These are phyloP conservation scores for Cotesia vestalis DNA, from an alignment of 1,140 invertebrate genomes.

Conservation along the genomic window DNA sequence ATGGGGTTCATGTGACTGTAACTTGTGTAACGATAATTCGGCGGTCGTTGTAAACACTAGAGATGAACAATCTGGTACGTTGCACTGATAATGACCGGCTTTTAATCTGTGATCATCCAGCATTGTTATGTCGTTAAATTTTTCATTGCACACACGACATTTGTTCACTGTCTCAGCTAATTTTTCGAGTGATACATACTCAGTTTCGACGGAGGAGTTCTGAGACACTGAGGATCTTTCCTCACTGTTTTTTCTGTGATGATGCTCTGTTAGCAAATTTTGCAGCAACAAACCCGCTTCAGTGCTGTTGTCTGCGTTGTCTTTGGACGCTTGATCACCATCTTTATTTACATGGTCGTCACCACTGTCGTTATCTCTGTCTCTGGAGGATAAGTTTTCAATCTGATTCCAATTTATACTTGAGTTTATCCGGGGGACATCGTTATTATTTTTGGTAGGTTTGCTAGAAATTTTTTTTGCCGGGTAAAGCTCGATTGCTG, in stretches of 20 bases:
- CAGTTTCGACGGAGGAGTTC: conserved; percentile 54
- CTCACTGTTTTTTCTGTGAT: conserved; percentile 53
- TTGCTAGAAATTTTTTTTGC: no score
- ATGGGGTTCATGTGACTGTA: conserved; percentile 54
- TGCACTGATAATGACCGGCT: conserved; percentile 64
- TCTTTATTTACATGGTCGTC: conserved; percentile 36
- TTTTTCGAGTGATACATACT: conserved; percentile 64
- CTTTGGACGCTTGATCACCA: conserved; percentile 32
- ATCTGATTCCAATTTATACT: conserved; percentile 54
- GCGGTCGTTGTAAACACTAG: conserved; percentile 53
- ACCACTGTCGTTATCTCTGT: conserved; percentile 32
- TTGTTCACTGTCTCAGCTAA: conserved; percentile 61
- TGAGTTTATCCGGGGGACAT: conserved; percentile 19
- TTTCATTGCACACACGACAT: conserved; percentile 64
- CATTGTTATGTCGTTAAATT: conserved; percentile 60
- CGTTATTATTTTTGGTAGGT: conserved; percentile 21
- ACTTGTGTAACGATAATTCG: conserved; percentile 61
- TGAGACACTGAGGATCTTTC: conserved; percentile 45
- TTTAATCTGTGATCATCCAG: conserved; percentile 61
- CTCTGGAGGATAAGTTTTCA: conserved; percentile 45
- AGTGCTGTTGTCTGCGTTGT: conserved; percentile 42
- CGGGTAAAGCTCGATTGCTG: conserved; percentile 5
- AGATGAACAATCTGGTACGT: conserved; percentile 58
- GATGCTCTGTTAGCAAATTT: conserved; percentile 60
- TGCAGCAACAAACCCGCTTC: conserved; percentile 53